phyloP scores from a whole-genome alignment of 2,113 vertebrate species.

The Bothrops jararaca region DNA sequence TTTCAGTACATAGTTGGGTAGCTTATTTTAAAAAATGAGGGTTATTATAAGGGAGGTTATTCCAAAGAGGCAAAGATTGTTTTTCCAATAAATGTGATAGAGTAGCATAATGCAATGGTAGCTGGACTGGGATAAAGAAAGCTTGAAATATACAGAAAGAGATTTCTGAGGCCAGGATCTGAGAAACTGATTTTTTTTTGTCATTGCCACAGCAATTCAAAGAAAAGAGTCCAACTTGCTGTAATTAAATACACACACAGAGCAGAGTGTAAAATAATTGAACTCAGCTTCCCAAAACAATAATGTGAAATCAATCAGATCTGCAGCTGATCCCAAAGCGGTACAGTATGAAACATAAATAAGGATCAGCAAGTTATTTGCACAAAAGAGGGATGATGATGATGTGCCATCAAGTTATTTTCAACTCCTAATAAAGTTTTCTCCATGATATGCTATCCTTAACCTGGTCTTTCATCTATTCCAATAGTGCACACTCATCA shows the following conservation, averaged over 20 bases:
- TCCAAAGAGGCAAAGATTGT: not conserved
- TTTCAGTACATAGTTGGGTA: not conserved
- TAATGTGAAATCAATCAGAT: not conserved
- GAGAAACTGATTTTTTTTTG: not conserved
- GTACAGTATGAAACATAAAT: not conserved
- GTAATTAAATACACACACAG: not conserved
- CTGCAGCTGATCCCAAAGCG: not conserved
- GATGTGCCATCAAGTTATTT: not conserved
- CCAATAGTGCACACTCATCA: not conserved
- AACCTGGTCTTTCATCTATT: not conserved
- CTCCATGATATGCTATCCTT: not conserved
- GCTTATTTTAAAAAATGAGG: not conserved
- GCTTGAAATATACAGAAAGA: not conserved
- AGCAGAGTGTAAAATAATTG: not conserved
- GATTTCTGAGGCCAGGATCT: not conserved
- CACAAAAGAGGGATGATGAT: not conserved
- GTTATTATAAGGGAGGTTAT: not conserved
- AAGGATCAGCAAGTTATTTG: not conserved
- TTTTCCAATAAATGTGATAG: not conserved
- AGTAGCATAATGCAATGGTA: not conserved
- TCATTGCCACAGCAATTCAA: not conserved
- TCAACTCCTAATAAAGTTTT: not conserved
- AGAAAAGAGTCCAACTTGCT: not conserved
- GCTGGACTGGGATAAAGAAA: not conserved
- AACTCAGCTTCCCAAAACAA: not conserved